A percentile compares a stretch with the other conserved stretches of the same genome.
These are phyloP conservation scores for Acrocephalus arundinaceus DNA, from an alignment of 2,113 vertebrate species.

Conservation along the genomic window DNA sequence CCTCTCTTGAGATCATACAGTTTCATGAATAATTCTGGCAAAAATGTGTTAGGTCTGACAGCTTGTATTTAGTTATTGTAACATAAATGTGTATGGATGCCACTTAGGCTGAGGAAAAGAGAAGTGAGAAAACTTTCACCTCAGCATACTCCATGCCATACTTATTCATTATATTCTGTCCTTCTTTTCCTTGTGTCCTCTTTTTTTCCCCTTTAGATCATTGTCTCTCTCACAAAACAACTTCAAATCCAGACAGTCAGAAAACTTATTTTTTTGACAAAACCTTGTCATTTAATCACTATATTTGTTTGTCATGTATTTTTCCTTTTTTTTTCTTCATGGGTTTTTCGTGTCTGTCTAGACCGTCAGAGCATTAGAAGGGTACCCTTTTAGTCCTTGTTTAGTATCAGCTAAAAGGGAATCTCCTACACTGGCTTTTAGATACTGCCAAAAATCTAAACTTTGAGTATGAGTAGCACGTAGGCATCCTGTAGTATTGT, in stretches of 20 bases:
- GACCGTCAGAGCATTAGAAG: not conserved
- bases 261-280: not conserved
- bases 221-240: not conserved
- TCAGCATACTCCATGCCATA: not conserved
- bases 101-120: not conserved
- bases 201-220: not conserved
- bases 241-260: not conserved
- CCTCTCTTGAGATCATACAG: not conserved
- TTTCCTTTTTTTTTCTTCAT: not conserved
- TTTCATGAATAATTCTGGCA: slow-evolving; percentile 35
- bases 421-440: not conserved
- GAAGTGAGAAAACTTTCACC: slow-evolving; percentile 27
- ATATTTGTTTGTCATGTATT: not conserved
- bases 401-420: not conserved
- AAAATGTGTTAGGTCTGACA: slow-evolving; percentile 20
- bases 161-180: not conserved
- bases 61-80: slow-evolving; percentile 31
- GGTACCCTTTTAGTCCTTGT: not conserved
- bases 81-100: slow-evolving; percentile 12
- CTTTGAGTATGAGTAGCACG: not conserved
- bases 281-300: not conserved
- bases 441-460: not conserved
- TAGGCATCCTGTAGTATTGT: slow-evolving; percentile 4
- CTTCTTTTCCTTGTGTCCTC: not conserved
- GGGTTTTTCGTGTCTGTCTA: not conserved